Conservation (phyloP, 2,888 invertebrate genomes). For the Melanotus villosus region DNA sequence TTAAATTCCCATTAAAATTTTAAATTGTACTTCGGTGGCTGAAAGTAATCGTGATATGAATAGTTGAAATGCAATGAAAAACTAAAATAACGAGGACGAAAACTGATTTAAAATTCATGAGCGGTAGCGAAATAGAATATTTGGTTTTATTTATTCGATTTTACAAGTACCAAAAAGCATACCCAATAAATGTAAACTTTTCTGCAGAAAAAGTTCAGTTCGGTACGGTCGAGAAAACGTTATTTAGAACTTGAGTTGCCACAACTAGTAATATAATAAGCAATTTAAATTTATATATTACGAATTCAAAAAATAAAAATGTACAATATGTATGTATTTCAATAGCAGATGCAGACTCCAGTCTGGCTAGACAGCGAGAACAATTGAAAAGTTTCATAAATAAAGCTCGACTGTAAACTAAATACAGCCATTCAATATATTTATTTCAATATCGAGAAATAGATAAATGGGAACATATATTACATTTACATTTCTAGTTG, state of each 20-base stretch:
- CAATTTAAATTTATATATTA: conserved; percentile 47
- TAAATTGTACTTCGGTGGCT: no score
- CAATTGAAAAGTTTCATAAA: conserved; percentile 58
- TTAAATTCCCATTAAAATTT: no score
- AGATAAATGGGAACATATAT: conserved; percentile 53
- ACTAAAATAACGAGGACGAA: no score
- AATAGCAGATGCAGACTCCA: conserved; percentile 56
- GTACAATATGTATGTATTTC: conserved; percentile 50
- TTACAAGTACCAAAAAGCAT: background rate
- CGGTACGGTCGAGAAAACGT: conserved; percentile 3
- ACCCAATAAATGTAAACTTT: background rate
- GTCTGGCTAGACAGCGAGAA: conserved; percentile 52
- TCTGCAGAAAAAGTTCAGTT: background rate
- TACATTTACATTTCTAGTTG: conserved; percentile 50
- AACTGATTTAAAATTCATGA: no score
- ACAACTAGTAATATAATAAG: conserved; percentile 40
- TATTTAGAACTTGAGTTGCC: conserved; percentile 10
- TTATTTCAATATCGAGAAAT: conserved; percentile 55
- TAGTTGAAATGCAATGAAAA: no score
- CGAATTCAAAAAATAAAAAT: conserved; percentile 43
- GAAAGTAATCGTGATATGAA: no score
- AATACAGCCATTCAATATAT: conserved; percentile 55
- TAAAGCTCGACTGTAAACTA: conserved; percentile 55
- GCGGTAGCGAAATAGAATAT: no score
- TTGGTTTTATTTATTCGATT: no score